These are phyloP conservation scores for Blastobasis lacticolella DNA, from an alignment of 2,888 invertebrate species.

Conservation along the genomic window DNA sequence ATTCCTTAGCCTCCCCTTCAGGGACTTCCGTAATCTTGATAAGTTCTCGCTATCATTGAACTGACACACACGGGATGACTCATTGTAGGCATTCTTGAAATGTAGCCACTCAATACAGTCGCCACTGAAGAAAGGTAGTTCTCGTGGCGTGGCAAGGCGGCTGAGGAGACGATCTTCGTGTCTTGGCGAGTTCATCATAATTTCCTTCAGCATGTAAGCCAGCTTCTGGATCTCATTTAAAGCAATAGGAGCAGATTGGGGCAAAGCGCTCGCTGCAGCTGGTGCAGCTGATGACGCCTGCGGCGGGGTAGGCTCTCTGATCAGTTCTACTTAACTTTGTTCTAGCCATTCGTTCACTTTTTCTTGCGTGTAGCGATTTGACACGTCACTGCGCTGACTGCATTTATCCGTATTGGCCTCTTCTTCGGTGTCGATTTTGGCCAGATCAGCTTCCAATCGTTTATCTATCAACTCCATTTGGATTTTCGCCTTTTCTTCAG, in stretches of 20 bases:
- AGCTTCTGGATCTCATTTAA: conserved; percentile 1
- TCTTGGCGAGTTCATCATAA: conserved; percentile 3
- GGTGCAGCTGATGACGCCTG: not conserved
- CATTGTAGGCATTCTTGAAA: conserved; percentile 9
- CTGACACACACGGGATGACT: conserved; percentile 7
- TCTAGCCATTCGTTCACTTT: conserved; percentile 5
- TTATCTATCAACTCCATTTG: not conserved
- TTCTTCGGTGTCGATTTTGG: not conserved
- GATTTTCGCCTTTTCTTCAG: not conserved
- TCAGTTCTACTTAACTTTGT: not conserved
- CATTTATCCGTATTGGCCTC: not conserved
- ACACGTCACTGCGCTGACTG: not conserved
- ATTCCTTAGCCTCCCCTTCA: conserved; percentile 17
- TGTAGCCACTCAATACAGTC: conserved; percentile 14
- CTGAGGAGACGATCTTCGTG: conserved; percentile 5
- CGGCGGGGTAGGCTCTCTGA: not conserved
- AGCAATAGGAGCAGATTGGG: not conserved
- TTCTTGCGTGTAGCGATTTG: not conserved
- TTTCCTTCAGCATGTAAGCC: conserved; percentile 7
- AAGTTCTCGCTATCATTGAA: conserved; percentile 14
- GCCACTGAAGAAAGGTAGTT: conserved; percentile 11
- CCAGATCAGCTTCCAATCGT: not conserved
- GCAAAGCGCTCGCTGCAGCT: not conserved
- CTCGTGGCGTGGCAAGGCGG: conserved; percentile 9
- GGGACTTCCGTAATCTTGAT: conserved; percentile 10